Evolutionary conservation across 1,140 invertebrate genomes (phyloP).

Genomic region (Geopemphigus sp.): DNA sequence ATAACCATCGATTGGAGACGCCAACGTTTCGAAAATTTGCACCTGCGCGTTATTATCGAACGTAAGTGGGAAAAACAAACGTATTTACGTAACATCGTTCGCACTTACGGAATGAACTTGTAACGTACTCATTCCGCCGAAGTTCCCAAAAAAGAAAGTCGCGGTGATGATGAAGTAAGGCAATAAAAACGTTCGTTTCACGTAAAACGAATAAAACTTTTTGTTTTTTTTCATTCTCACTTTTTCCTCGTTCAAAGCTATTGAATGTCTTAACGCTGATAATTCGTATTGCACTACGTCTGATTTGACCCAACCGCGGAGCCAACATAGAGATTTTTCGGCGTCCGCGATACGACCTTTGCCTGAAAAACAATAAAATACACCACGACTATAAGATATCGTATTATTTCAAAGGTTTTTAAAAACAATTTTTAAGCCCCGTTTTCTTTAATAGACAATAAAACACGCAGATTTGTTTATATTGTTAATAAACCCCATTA

Average conservation of each 20-base stretch:
- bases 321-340: conserved; percentile 61
- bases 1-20: conserved; percentile 71
- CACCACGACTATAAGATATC: too few relatives aligned
- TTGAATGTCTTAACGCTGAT: conserved; percentile 57
- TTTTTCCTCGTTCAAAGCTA: conserved; percentile 50
- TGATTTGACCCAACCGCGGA: conserved; percentile 65
- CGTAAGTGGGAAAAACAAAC: background rate
- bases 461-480: too few relatives aligned
- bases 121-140: conserved; percentile 69
- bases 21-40: conserved; percentile 65
- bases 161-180: conserved; percentile 66
- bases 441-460: too few relatives aligned
- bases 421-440: too few relatives aligned
- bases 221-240: conserved; percentile 51
- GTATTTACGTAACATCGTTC: background rate
- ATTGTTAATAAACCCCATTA: too few relatives aligned
- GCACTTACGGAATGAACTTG: conserved; percentile 67
- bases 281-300: conserved; percentile 62
- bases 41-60: conserved; percentile 50
- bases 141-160: conserved; percentile 68
- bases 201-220: conserved; percentile 55
- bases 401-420: background rate
- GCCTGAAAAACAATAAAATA: conserved; percentile 47
- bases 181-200: conserved; percentile 61
- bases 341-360: conserved; percentile 58